Percentiles rank a stretch among this genome's conserved stretches.
Conservation (phyloP, 2,113 vertebrate species). For the Alligator sinensis region DNA sequence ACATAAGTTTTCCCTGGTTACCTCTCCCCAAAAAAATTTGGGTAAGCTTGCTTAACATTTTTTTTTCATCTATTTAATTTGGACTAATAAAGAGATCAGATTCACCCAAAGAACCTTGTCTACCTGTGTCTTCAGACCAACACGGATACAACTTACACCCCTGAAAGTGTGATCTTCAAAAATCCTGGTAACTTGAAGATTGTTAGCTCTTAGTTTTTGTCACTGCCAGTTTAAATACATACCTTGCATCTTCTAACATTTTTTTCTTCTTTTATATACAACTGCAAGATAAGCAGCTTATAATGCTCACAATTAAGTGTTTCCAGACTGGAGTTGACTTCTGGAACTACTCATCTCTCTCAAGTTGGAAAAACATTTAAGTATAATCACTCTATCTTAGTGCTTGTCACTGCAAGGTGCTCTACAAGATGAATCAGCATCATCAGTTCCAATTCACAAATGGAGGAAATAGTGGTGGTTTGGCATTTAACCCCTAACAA, state of each 20-base stretch:
- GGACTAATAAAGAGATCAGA: no score
- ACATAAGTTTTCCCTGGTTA: not conserved
- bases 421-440: not conserved
- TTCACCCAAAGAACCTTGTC: no score
- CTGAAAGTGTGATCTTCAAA: no score
- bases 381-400: not conserved
- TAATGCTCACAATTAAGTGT: not conserved
- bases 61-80: no score
- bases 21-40: not conserved
- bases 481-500: not conserved
- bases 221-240: not conserved
- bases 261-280: no score
- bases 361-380: not conserved
- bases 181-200: no score
- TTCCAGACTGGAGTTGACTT: not conserved
- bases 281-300: no score
- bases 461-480: not conserved
- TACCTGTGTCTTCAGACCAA: no score
- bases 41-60: no score
- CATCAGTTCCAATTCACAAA: not conserved
- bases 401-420: not conserved
- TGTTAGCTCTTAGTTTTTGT: no score
- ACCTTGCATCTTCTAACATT: no score
- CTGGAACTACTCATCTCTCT: not conserved
- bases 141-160: no score